Base-by-base conservation (phyloP, 2,113 vertebrate species). In the Tenebrosternarchus preto region DNA sequence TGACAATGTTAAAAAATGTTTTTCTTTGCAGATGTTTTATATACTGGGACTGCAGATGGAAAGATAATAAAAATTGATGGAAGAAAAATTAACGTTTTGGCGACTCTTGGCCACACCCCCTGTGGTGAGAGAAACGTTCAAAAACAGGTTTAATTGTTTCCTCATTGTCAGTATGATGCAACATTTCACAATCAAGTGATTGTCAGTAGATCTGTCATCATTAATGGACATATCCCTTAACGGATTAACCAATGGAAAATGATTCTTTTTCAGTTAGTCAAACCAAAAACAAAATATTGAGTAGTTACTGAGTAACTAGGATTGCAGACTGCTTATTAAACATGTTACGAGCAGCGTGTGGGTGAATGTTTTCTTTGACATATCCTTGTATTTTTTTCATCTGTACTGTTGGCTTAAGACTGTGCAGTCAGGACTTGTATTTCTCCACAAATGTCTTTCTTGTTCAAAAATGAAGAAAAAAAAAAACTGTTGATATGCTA, bases 41-140 rank as follows among this genome's bases (percentile, higher is more conserved):
- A 93, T 77, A 92, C 96, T 50, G 98, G 98, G 60, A 99, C 97
- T 60, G 93, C 95, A 70, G 98, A 99, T 85, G 98, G 97, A 80
- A 94, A 90, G 85, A 93, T 99, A 50, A 25, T 98, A 53, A 99
- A 95, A 91, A 92, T 98, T 86, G 92, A 95, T 80, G 95, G 95
- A 77, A 94, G 88, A 1, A 92, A 94, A 72, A 79, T 96, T 76
- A 87, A 92, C 78, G 95, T 93, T 1, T 46, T 99, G 83, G 90
- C 95, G 27, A 93, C 89, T 72, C 94, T 98, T 29, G 97, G 98
- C 20, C 92, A 90, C 0, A 94, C 87, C 19, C 94, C 96, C 0
- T 99, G 96, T 88, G 95, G 98, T 99, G 91, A 97, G 94, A 86
- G 36, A 19, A 68, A 1, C 31, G 16, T 3, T 60, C 50, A 68